Evolutionary conservation across 2,888 invertebrate genomes (phyloP), one percentile per base, ranked within the genome.

Genomic region (Leistus spinibarbis): DNA sequence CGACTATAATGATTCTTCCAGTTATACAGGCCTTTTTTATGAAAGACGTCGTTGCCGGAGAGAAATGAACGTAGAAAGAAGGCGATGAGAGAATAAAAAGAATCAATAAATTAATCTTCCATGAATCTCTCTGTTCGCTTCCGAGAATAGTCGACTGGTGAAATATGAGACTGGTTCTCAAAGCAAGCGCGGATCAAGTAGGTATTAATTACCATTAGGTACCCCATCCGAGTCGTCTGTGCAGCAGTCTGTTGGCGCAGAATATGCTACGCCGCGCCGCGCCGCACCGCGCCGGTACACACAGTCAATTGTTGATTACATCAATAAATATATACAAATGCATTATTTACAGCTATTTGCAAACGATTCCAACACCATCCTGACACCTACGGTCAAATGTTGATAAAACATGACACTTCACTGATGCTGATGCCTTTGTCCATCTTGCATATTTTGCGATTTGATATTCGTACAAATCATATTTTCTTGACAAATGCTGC

Each of bases 141-240:
- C 40, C 54, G 53, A 63, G 62, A 63, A 68, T 20, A 19, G 68
- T 54, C 54, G 40, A 40, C 10, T 53, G 16, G 72, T 72, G 72
- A 72, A 72, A 72, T 72, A 72, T 72, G 72, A 72, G 66, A 24
- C 57, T n/a, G 66, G 57, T 57, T 19, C 16, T 23, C 63, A 54
- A 71, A 72, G 65, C 40, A 72, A 65, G 65, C 40, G 17, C 56
- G 17, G 62, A 62, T 19, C 65, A 72, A 56, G 64, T 24, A 66
- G 65, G 56, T 72, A 72, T 72, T 72, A 65, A 72, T 72, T 72
- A 66, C 72, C 40, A 40, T 40, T 40, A 40, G n/a, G n/a, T n/a
- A n/a, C n/a, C n/a, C 40, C 40, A 40, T 40, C 40, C 40, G 40
- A 40, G 40, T 40, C 63, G 62, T 20, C 62, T 40, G 40, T 40